Evolutionary conservation across 2,113 vertebrate species (phyloP).

Genomic region (Catagonus wagneri): DNA sequence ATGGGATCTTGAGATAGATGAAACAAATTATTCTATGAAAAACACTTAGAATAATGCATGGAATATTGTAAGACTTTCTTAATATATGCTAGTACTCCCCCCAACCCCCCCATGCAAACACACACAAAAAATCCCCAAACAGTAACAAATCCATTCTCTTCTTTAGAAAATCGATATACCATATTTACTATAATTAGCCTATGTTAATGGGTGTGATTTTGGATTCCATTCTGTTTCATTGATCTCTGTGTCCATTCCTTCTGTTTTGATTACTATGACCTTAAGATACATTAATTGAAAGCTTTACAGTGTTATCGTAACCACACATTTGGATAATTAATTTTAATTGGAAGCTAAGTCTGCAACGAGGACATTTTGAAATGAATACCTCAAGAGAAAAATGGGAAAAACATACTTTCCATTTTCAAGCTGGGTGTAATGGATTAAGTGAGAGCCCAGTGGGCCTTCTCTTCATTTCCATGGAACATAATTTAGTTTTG

Average conservation of each 20-base stretch:
- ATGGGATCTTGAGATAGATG: neutral
- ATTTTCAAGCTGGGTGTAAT: neutral
- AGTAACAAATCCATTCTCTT: neutral
- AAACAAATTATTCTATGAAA: neutral
- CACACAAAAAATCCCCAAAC: neutral
- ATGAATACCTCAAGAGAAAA: neutral
- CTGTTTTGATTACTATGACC: conserved; percentile 6
- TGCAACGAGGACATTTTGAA: neutral
- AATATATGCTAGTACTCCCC: neutral
- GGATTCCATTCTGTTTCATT: neutral
- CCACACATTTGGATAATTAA: neutral
- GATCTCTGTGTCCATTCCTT: neutral
- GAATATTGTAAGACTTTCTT: neutral
- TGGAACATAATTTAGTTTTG: neutral
- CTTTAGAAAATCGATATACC: neutral
- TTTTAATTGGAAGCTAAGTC: neutral
- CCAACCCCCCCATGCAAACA: neutral
- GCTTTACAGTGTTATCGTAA: neutral
- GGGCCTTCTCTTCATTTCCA: neutral
- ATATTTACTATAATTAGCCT: neutral
- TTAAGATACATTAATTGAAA: neutral
- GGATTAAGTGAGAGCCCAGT: neutral
- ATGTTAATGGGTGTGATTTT: neutral
- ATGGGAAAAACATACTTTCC: neutral
- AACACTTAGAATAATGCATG: neutral